Base-by-base conservation (phyloP, 1,140 invertebrate genomes). In the Neodiprion lecontei region DNA sequence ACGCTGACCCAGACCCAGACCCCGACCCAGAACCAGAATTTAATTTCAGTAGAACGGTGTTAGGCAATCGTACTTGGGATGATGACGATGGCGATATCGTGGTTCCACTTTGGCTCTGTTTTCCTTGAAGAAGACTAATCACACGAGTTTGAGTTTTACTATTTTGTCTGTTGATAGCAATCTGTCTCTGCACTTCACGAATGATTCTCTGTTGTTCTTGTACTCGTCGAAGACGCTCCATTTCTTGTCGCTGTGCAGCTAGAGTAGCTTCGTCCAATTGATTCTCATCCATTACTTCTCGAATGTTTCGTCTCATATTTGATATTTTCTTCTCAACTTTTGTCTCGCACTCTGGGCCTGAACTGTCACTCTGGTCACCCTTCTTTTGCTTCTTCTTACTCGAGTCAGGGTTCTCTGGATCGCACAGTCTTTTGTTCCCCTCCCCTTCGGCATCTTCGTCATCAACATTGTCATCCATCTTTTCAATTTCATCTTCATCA, bases 221-320 rank as follows among this genome's bases (percentile, higher is more conserved):
- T 47, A 96, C 94, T n/a, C 95, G 89, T 14, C 93, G 90, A 69
- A 96, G 88, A 83, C 97, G 90, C 83, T 98, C 97, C 79, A 94
- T 94, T 88, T 99, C 97, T 84, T 97, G 96, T 49, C 95, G 90
- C 85, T 98, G 97, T 3, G 97, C 97, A 28, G 93, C 93, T n/a
- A 98, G 83, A 8, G 97, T 98, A 9, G 95, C 94, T 78, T 96
- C 94, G 83, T 98, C 97, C 68, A 99, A 86, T 82, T 98, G 95
- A 72, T 94, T 95, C 81, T 98, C 96, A 82, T 95, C 94, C 91
- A 98, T 95, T 1, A 98, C 97, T 87, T 98, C 96, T 65, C 96
- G 91, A 78, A 96, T 97, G 80, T 96, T 97, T 73, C 94, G 90
- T 21, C 95, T 89, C 79, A 96, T 91, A 83, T 94, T 95, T 23